Evolutionary conservation across 1,140 invertebrate species (phyloP), one percentile per base, ranked within the genome.

Genomic region (Drosophila arawakana): DNA sequence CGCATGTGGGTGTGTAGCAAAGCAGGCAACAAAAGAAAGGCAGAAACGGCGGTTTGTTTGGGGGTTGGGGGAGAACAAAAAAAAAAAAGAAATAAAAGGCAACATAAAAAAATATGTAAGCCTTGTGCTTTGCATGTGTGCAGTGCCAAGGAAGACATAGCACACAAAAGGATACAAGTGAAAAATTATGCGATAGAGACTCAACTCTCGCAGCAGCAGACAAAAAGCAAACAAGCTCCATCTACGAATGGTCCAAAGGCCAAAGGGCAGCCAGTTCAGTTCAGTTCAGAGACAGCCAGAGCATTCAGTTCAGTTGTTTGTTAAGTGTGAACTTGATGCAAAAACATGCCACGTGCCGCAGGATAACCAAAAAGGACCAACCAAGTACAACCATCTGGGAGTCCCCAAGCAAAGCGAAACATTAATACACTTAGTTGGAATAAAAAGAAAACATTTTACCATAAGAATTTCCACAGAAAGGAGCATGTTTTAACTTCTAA

Each of bases 161-260:
- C 10, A 54, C 68, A 81, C 66, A 68, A 71, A 76, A 75, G 78
- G 83, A 81, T 84, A 77, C 73, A 59, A 79, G 81, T 83, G 81
- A 83, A 83, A 83, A 83, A 80, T 83, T 84, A 83, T 84, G 77
- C 81, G 65, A 59, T 75, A 25, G 59, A 65, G 68, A 62, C 78
- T 46, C 57, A 25, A 39, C 13, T 18, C 35, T 30, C 25, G 6
- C 25, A 30, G 15, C 25, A 65, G 21, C 43, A 46, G 47, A 74
- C 43, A 44, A 43, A 37, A 57, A 55, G 50, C 55, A 61, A 43
- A 54, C 34, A 59, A 55, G 11, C 37, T 8, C 44, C 41, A 61
- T 30, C 30, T 47, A 73, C 39, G 9, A 41, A 73, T 69, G 68
- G 65, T 65, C 65, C 55, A 73, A 62, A 73, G 65, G 71, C 65